Evolutionary conservation across 2,888 invertebrate species (phyloP).

Genomic region (Eupithecia exiguata): DNA sequence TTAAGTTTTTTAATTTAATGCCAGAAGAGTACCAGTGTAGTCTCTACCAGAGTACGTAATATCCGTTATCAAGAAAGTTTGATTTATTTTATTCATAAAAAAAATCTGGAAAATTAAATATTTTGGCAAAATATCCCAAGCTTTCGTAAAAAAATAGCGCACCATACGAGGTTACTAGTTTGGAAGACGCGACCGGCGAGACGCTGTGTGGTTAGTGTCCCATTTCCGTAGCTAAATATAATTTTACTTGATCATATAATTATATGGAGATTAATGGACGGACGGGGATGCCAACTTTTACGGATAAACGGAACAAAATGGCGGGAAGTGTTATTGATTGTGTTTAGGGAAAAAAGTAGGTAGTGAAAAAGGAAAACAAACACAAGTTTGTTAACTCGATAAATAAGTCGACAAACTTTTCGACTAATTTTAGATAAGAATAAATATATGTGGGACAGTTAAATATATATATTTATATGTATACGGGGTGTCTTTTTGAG

Average conservation of each 20-base stretch:
- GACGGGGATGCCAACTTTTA: slow-evolving; percentile 73
- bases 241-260: slow-evolving; percentile 83
- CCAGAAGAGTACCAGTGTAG: too few species aligned
- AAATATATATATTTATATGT: not conserved
- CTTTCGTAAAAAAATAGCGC: not conserved
- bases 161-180: slow-evolving; percentile 1
- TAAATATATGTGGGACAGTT: not conserved
- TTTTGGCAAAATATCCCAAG: not conserved
- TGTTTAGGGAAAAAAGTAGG: slow-evolving; percentile 16
- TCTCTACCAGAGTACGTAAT: not conserved
- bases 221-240: slow-evolving; percentile 81
- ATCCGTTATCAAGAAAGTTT: not conserved
- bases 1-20: not conserved
- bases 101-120: too few species aligned
- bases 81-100: too few species aligned
- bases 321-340: slow-evolving; percentile 38
- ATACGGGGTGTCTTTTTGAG: too few species aligned
- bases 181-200: slow-evolving; percentile 49
- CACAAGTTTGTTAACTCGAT: not conserved
- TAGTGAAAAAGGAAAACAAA: slow-evolving; percentile 7
- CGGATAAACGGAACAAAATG: slow-evolving; percentile 68
- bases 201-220: slow-evolving; percentile 68
- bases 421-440: not conserved
- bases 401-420: not conserved
- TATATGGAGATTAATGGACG: slow-evolving; percentile 82